These are phyloP conservation scores for Porphyrio hochstetteri DNA, from an alignment of 2,113 vertebrate species.

Conservation along the genomic window DNA sequence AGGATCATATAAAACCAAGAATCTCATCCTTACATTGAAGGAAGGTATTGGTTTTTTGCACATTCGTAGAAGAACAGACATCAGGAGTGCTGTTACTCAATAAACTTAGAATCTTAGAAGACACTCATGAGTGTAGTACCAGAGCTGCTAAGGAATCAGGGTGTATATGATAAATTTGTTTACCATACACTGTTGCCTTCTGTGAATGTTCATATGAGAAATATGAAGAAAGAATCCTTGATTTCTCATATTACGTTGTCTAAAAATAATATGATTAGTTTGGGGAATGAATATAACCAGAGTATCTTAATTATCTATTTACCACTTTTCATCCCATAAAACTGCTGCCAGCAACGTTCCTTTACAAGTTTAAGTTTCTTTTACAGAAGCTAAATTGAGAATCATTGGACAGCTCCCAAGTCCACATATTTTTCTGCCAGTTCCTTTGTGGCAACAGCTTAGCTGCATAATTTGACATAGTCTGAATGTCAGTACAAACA, in stretches of 20 bases:
- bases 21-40: background rate
- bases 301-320: background rate
- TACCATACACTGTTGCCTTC: background rate
- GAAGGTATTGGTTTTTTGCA: background rate
- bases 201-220: background rate
- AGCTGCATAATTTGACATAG: slow-evolving; percentile 1
- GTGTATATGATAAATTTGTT: background rate
- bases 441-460: background rate
- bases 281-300: background rate
- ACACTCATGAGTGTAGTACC: rapidly evolving
- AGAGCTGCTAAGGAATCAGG: background rate
- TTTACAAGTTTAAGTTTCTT: background rate
- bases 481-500: background rate
- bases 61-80: background rate
- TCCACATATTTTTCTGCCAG: background rate
- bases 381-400: background rate
- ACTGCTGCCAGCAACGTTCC: background rate
- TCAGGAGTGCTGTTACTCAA: background rate
- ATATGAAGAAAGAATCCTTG: background rate
- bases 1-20: background rate
- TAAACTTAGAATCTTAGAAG: background rate
- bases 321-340: background rate
- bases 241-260: background rate
- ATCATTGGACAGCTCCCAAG: background rate
- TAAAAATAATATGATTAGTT: background rate